A percentile compares a stretch with the other conserved stretches of the same genome.
phyloP scores from a whole-genome alignment of 92 coral and sea anemone species.

The Diadumene lineata region DNA sequence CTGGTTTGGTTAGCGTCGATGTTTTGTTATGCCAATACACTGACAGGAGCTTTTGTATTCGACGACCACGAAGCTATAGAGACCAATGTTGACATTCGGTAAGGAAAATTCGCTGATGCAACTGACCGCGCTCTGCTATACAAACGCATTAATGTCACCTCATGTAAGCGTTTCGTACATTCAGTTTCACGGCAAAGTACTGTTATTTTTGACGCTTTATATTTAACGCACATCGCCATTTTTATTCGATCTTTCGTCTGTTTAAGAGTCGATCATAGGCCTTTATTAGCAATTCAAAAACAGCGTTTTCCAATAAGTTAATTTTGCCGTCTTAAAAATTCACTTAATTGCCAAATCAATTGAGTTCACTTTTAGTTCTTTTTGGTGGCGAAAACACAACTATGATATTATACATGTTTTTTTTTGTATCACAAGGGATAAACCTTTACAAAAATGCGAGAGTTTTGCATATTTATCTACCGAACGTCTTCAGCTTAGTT shows the following conservation, averaged over 20 bases:
- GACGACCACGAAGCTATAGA: conserved; percentile 81
- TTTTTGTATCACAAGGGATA: neutral
- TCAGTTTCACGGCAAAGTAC: neutral
- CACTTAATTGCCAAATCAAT: no score
- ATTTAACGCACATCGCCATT: neutral
- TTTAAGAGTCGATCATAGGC: neutral
- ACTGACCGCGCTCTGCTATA: no score
- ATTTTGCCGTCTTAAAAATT: neutral
- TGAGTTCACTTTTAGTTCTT: no score
- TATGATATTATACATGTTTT: neutral
- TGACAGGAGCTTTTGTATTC: conserved; percentile 73
- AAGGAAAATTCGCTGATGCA: no score
- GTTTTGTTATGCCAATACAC: conserved; percentile 63
- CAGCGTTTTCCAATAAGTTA: neutral
- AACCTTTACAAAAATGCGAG: neutral
- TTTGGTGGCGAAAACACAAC: neutral
- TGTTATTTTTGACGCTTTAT: neutral
- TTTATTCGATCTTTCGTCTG: neutral
- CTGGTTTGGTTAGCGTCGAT: conserved; percentile 37
- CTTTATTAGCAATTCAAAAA: conserved; percentile 7
- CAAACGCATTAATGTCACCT: no score
- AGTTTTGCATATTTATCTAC: neutral
- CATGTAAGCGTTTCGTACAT: neutral
- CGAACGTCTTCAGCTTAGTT: neutral
- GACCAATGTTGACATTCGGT: conserved; percentile 75